phyloP scores from a whole-genome alignment of 2,888 invertebrate genomes.

The Cerceris rybyensis region DNA sequence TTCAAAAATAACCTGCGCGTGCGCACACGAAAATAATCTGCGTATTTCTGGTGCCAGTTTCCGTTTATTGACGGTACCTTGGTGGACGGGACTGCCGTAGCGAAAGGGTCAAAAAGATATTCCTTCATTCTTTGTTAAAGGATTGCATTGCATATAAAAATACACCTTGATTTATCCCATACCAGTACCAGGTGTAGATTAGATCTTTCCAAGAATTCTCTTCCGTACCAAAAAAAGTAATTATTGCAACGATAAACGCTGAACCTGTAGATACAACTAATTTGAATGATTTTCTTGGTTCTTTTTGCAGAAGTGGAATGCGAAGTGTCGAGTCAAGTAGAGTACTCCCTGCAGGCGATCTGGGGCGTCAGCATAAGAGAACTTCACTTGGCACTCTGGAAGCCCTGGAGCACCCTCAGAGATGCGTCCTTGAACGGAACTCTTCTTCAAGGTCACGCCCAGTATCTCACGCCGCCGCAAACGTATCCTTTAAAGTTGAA shows the following conservation, averaged over 20 bases:
- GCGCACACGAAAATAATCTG: too few species aligned
- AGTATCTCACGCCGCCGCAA: constrained; percentile 79
- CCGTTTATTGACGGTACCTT: too few species aligned
- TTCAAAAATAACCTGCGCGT: too few species aligned
- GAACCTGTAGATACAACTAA: too few species aligned
- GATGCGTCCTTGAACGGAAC: constrained; percentile 85
- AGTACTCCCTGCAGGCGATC: constrained; percentile 88
- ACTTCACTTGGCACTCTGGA: constrained; percentile 89
- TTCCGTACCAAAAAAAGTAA: not conserved
- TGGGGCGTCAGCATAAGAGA: constrained; percentile 92
- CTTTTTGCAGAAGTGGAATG: constrained; percentile 86
- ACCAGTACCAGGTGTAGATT: not conserved
- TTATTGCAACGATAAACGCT: not conserved
- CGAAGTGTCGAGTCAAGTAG: constrained; percentile 89
- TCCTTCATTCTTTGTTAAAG: too few species aligned
- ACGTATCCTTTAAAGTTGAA: constrained; percentile 77
- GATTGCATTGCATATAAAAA: too few species aligned
- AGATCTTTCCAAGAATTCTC: not conserved
- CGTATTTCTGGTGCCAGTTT: too few species aligned
- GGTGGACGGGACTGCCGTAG: too few species aligned
- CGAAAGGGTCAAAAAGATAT: too few species aligned
- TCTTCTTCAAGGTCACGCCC: constrained; percentile 83
- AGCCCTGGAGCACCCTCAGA: constrained; percentile 86
- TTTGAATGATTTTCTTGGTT: not conserved
- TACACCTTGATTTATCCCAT: not conserved